phyloP scores from a whole-genome alignment of 2,113 vertebrate species.

The Seriola aureovittata region DNA sequence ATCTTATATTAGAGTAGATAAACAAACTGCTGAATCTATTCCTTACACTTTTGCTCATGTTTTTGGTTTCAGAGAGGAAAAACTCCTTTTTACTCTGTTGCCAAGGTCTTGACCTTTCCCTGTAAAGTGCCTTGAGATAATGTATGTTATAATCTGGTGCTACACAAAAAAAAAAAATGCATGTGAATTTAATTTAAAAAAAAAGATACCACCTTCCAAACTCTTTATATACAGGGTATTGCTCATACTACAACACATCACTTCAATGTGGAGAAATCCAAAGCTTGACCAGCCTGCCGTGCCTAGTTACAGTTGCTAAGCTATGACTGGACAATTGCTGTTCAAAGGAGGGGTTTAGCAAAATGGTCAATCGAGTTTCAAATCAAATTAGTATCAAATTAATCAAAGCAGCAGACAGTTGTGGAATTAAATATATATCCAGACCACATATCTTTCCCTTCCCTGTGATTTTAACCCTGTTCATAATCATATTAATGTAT shows the following conservation, averaged over 20 bases:
- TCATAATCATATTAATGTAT: no score
- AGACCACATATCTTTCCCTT: neutral
- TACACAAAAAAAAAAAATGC: no score
- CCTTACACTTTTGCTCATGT: neutral
- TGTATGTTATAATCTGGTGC: no score
- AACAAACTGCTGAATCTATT: neutral
- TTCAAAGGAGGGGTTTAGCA: neutral
- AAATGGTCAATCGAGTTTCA: neutral
- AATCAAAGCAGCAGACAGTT: slow-evolving; percentile 9
- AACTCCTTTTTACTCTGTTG: no score
- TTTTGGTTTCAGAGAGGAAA: neutral
- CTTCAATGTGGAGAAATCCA: neutral
- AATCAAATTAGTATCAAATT: no score
- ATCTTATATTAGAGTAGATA: neutral
- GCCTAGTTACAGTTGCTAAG: neutral
- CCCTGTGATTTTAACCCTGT: neutral
- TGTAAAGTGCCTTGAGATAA: no score
- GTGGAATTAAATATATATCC: neutral
- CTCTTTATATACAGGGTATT: neutral
- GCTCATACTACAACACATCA: neutral
- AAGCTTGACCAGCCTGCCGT: neutral
- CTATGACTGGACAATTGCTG: neutral
- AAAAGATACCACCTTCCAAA: neutral
- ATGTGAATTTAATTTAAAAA: neutral
- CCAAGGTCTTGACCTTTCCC: no score